Conservation (phyloP, 2,113 vertebrate species). For the Phasianus colchicus region DNA sequence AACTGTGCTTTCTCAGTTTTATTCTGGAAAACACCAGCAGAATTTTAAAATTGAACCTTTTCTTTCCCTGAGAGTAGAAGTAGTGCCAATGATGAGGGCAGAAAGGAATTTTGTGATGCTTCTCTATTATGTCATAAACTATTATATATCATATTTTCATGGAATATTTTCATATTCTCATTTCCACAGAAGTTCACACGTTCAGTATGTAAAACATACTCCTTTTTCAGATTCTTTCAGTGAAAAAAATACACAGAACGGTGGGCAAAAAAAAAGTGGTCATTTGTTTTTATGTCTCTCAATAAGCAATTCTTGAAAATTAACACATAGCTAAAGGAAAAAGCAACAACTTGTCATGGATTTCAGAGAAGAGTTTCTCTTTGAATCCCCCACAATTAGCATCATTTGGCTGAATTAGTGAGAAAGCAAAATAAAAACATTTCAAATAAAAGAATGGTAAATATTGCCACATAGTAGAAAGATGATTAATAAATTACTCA, state of each 20-base stretch:
- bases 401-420: background rate
- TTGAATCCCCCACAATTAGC: background rate
- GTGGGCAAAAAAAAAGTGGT: background rate
- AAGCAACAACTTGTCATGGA: background rate
- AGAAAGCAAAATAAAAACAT: background rate
- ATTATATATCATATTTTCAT: background rate
- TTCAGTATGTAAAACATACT: background rate
- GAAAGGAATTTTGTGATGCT: background rate
- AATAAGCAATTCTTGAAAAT: background rate
- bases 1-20: background rate
- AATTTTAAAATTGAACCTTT: background rate
- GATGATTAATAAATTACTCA: slow-evolving; percentile 17
- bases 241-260: background rate
- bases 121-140: background rate
- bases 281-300: background rate
- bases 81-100: background rate
- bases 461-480: background rate
- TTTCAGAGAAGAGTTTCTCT: background rate
- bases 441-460: background rate
- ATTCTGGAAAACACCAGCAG: background rate
- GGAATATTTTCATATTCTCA: too few species aligned
- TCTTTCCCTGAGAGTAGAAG: background rate
- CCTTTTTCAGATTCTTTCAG: background rate
- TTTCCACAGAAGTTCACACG: background rate
- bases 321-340: background rate